Evolutionary conservation across 2,888 invertebrate species (phyloP).

Genomic region (Theretra japonica): DNA sequence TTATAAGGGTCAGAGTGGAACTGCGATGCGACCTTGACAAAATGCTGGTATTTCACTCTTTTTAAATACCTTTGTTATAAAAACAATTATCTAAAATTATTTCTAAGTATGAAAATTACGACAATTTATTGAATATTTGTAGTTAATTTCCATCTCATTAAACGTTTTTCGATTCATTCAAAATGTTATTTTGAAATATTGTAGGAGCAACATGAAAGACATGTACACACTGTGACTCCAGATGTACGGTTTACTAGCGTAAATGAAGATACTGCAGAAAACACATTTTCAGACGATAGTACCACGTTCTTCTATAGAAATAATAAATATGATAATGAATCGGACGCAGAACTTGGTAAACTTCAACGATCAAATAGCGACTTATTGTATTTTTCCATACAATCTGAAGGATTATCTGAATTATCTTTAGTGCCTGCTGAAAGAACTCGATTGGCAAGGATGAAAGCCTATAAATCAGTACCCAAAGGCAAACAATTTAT

Average conservation of each 20-base stretch:
- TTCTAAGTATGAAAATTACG: too few species aligned
- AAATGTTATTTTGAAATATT: background rate
- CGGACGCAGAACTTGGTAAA: slow-evolving; percentile 25
- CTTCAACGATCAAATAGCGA: slow-evolving; percentile 34
- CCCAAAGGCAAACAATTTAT: slow-evolving; percentile 57
- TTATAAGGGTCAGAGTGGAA: slow-evolving; percentile 63
- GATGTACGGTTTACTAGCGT: slow-evolving; percentile 40
- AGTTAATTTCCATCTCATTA: too few species aligned
- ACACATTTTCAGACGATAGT: slow-evolving; percentile 27
- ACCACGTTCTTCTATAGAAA: slow-evolving; percentile 30
- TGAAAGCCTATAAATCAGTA: slow-evolving; percentile 41
- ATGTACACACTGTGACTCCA: slow-evolving; percentile 65
- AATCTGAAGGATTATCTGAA: slow-evolving; percentile 44
- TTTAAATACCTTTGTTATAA: too few species aligned
- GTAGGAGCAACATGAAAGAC: slow-evolving; percentile 68
- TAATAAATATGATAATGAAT: background rate
- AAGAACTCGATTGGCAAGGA: slow-evolving; percentile 46
- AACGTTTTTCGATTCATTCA: too few species aligned
- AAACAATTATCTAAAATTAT: too few species aligned
- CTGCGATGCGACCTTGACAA: slow-evolving; percentile 68
- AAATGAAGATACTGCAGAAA: slow-evolving; percentile 29
- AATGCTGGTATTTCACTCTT: slow-evolving; percentile 60
- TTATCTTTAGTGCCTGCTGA: slow-evolving; percentile 58
- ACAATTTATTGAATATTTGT: too few species aligned
- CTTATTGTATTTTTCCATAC: slow-evolving; percentile 43